Evolutionary conservation across 2,888 invertebrate genomes (phyloP).

Genomic region (Cotesia congregata): DNA sequence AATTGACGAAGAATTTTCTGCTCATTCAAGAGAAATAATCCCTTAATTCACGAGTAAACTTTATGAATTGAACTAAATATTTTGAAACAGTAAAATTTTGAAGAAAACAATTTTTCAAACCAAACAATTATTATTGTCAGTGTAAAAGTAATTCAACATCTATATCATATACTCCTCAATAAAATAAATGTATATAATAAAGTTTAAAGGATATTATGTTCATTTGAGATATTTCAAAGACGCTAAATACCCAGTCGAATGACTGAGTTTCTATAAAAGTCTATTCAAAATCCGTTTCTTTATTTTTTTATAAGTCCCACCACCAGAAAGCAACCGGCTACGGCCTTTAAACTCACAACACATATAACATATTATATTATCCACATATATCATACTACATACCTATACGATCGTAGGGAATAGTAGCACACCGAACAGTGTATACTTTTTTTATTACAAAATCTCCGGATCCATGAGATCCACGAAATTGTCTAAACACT

Average conservation of each 20-base stretch:
- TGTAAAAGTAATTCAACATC: not conserved
- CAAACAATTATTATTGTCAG: not conserved
- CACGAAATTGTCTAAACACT: not conserved
- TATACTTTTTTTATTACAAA: not conserved
- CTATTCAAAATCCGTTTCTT: not conserved
- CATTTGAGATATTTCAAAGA: not conserved
- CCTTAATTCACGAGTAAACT: no score
- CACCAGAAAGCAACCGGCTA: not conserved
- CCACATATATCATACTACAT: no score
- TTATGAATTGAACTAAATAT: no score
- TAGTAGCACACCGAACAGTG: not conserved
- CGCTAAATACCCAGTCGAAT: not conserved
- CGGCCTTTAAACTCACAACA: not conserved
- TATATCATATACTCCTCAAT: not conserved
- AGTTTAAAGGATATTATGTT: not conserved
- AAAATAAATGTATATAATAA: not conserved
- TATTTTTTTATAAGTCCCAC: not conserved
- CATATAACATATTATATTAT: not conserved
- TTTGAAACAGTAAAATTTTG: no score
- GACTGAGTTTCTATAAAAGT: not conserved
- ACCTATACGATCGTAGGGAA: not conserved
- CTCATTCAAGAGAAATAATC: no score
- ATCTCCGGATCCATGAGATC: not conserved
- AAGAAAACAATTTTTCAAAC: no score
- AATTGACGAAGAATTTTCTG: no score